Evolutionary conservation across 1,140 invertebrate genomes (phyloP).

Genomic region (Hylyphantes graminicola): DNA sequence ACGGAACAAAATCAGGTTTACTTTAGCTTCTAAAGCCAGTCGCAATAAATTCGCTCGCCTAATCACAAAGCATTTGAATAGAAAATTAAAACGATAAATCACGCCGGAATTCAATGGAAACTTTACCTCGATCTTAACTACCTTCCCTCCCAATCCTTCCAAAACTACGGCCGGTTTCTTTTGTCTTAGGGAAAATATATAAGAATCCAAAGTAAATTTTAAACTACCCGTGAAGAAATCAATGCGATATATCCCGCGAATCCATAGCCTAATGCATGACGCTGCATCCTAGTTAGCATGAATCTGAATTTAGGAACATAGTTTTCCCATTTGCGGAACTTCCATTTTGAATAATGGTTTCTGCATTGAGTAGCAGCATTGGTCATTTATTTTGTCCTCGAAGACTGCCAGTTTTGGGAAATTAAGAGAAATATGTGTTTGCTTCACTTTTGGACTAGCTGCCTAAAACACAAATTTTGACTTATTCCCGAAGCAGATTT

Average conservation of each 20-base stretch:
- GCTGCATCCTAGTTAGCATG: conserved; percentile 53
- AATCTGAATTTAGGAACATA: conserved; percentile 58
- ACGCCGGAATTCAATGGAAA: conserved; percentile 15
- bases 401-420: conserved; percentile 25
- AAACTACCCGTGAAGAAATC: conserved; percentile 49
- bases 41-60: conserved; percentile 21
- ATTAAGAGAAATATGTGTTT: conserved; percentile 52
- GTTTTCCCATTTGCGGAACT: conserved; percentile 58
- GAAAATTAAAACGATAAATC: conserved; percentile 54
- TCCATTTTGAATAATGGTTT: conserved; percentile 57
- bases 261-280: conserved; percentile 24
- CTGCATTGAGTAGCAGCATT: conserved; percentile 49
- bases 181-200: conserved; percentile 41
- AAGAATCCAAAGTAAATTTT: conserved; percentile 50
- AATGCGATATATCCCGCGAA: conserved; percentile 42
- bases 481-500: conserved; percentile 36
- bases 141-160: not conserved
- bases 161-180: conserved; percentile 24
- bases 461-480: conserved; percentile 39
- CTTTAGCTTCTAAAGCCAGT: conserved; percentile 27
- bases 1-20: not conserved
- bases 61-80: conserved; percentile 42
- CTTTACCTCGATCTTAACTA: conserved; percentile 31
- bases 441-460: conserved; percentile 50
- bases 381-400: conserved; percentile 51